Conservation (phyloP, 1,140 invertebrate species). For the Oedothorax gibbosus region DNA sequence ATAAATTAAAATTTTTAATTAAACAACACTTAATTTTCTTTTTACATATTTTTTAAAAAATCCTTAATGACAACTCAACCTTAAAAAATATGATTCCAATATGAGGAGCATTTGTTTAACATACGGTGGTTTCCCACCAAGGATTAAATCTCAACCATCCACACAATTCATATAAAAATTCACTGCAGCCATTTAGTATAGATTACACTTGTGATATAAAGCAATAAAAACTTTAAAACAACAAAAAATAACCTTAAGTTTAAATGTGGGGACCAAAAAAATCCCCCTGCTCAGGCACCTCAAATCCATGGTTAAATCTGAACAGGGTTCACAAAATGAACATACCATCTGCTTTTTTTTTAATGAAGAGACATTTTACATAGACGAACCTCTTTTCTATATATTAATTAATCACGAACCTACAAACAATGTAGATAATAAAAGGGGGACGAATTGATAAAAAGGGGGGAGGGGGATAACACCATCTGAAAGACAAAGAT, state of each 20-base stretch:
- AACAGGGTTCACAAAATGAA: slow-evolving; percentile 23
- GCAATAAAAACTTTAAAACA: background rate
- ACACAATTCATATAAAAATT: slow-evolving; percentile 32
- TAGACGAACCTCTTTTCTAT: slow-evolving; percentile 25
- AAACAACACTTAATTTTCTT: no score
- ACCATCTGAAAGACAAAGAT: background rate
- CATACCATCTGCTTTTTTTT: slow-evolving; percentile 43
- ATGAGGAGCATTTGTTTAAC: slow-evolving; percentile 29
- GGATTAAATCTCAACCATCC: slow-evolving; percentile 29
- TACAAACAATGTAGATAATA: slow-evolving; percentile 51
- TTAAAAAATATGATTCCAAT: no score
- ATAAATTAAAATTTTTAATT: no score
- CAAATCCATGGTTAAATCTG: slow-evolving; percentile 14
- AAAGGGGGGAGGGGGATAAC: background rate
- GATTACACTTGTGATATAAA: slow-evolving; percentile 32
- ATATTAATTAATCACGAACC: slow-evolving; percentile 59
- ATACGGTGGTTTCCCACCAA: slow-evolving; percentile 46
- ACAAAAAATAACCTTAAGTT: background rate
- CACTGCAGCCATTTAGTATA: slow-evolving; percentile 43
- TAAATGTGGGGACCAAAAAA: background rate
- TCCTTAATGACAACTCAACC: no score
- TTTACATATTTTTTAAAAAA: no score
- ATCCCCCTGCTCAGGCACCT: background rate
- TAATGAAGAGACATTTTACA: slow-evolving; percentile 15
- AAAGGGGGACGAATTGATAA: slow-evolving; percentile 14